These are phyloP conservation scores for Capreolus pygargus DNA, from an alignment of 2,113 vertebrate species.

Conservation along the genomic window DNA sequence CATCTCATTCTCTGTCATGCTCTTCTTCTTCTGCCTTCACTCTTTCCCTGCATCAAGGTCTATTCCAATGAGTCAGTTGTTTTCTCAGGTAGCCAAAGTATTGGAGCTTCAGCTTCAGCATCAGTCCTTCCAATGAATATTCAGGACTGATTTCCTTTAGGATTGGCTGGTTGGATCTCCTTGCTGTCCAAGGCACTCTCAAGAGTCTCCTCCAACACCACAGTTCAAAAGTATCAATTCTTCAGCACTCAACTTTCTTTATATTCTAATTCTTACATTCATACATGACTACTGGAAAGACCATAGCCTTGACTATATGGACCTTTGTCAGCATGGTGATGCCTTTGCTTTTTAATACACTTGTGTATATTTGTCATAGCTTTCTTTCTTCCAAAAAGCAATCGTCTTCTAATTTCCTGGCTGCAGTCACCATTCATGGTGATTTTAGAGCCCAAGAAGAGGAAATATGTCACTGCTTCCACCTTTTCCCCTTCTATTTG, in stretches of 20 bases:
- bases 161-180: background rate
- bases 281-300: background rate
- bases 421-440: background rate
- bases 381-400: background rate
- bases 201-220: background rate
- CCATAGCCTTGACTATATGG: background rate
- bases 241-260: background rate
- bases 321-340: background rate
- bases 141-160: background rate
- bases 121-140: background rate
- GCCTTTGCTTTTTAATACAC: background rate
- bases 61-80: background rate
- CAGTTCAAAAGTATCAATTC: background rate
- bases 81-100: background rate
- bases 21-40: background rate
- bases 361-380: background rate
- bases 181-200: background rate
- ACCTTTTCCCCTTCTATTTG: background rate
- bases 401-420: background rate
- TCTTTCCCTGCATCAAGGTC: background rate
- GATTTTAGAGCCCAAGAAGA: background rate
- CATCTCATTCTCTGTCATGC: background rate
- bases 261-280: background rate
- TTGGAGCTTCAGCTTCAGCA: background rate
- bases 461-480: background rate